Evolutionary conservation across 2,797 vertebrate species (phyloP).

Genomic region (Galagoides demidoff): DNA sequence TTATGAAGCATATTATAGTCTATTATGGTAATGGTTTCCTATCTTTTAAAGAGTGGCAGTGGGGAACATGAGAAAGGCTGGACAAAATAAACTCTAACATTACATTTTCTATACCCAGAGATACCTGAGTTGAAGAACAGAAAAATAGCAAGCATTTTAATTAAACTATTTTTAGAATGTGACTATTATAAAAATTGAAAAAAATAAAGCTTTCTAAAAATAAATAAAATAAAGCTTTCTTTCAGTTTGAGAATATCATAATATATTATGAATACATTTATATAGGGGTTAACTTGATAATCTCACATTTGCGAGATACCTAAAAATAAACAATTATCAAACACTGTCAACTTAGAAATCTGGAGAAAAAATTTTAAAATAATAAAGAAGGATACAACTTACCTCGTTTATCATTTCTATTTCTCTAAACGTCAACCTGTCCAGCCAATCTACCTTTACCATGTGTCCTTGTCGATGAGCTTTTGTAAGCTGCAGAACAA

Average conservation of each 20-base stretch:
- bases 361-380: background rate
- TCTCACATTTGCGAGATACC: background rate
- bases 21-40: background rate
- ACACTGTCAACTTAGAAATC: background rate
- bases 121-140: background rate
- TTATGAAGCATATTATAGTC: background rate
- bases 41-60: background rate
- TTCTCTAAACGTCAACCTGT: constrained; percentile 98
- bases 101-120: background rate
- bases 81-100: background rate
- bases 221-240: background rate
- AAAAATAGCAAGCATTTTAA: background rate
- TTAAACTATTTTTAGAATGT: constrained; percentile 19
- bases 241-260: background rate
- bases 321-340: background rate
- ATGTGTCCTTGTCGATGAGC: constrained; percentile 98
- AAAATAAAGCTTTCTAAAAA: background rate
- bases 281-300: background rate
- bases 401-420: constrained; percentile 99
- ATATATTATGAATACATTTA: background rate
- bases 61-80: background rate
- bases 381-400: constrained; percentile 64
- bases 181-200: constrained; percentile 34
- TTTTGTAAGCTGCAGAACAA: constrained; percentile 94
- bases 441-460: constrained; percentile 99